Conservation (phyloP, 2,888 invertebrate genomes). For the Diaperis boleti region DNA sequence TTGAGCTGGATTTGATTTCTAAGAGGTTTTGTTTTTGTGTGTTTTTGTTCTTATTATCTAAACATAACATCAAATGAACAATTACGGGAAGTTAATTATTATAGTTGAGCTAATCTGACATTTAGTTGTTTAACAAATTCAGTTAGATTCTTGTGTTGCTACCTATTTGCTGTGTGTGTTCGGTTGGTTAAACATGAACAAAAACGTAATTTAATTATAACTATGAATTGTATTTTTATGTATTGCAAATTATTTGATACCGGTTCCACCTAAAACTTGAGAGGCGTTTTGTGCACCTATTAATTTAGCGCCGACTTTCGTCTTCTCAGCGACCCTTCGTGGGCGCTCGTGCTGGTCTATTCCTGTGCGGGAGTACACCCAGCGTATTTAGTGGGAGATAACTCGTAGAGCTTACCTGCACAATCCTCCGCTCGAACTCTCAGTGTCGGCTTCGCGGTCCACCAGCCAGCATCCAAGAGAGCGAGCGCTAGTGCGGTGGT, state of each 20-base stretch:
- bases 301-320: background rate
- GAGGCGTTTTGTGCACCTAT: background rate
- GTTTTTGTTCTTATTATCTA: too few relatives aligned
- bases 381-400: slow-evolving; percentile 25
- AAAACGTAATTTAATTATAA: too few relatives aligned
- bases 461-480: slow-evolving; percentile 44
- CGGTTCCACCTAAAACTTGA: background rate
- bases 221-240: background rate
- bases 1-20: too few relatives aligned
- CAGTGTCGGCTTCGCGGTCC: slow-evolving; percentile 51
- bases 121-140: too few relatives aligned
- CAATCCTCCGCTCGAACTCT: background rate
- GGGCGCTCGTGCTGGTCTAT: slow-evolving; percentile 8
- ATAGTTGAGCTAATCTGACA: too few relatives aligned
- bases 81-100: too few relatives aligned
- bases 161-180: too few relatives aligned
- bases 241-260: background rate
- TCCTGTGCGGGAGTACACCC: slow-evolving; percentile 30
- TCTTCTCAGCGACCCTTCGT: slow-evolving; percentile 1
- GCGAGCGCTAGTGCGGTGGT: slow-evolving; percentile 19
- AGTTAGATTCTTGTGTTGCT: too few relatives aligned
- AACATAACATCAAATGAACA: too few relatives aligned
- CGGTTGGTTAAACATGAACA: too few relatives aligned
- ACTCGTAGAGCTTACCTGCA: slow-evolving; percentile 20
- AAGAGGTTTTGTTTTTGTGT: too few relatives aligned